These are phyloP conservation scores for Noctua janthe DNA, from an alignment of 2,888 invertebrate species.

Conservation along the genomic window DNA sequence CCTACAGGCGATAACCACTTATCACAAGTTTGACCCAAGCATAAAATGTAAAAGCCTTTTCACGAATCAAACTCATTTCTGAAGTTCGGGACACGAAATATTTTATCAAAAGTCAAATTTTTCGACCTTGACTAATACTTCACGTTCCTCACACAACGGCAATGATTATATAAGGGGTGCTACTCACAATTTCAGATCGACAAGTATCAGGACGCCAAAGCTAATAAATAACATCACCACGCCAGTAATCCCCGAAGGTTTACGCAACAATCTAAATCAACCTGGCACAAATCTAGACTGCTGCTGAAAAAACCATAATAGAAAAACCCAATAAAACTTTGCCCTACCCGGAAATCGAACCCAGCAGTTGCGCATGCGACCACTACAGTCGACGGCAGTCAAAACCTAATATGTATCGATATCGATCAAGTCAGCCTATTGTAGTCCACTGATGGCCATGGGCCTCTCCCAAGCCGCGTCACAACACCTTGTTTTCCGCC, in stretches of 20 bases:
- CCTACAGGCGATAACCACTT: constrained; percentile 15
- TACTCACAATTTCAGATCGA: neutral
- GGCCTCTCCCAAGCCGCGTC: neutral
- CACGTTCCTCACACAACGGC: neutral
- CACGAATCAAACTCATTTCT: constrained; percentile 15
- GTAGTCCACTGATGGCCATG: neutral
- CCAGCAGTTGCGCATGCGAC: too few relatives aligned
- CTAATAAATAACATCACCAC: too few relatives aligned
- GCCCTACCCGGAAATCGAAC: too few relatives aligned
- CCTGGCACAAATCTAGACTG: too few relatives aligned
- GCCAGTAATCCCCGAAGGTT: too few relatives aligned
- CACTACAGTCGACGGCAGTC: neutral
- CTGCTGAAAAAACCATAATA: too few relatives aligned
- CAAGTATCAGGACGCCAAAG: neutral
- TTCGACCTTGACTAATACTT: constrained; percentile 4
- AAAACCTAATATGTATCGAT: neutral
- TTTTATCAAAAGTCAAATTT: constrained; percentile 7
- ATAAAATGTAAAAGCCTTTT: constrained; percentile 8
- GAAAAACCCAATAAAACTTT: too few relatives aligned
- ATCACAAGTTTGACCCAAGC: constrained; percentile 14
- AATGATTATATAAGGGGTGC: neutral
- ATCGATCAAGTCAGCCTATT: neutral
- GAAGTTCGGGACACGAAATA: constrained; percentile 25
- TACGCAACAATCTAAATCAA: too few relatives aligned
- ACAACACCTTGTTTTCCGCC: neutral